A percentile compares a stretch with the other conserved stretches of the same genome.
Evolutionary conservation across 2,113 vertebrate species (phyloP).

Genomic region (Phalacrocorax carbo): DNA sequence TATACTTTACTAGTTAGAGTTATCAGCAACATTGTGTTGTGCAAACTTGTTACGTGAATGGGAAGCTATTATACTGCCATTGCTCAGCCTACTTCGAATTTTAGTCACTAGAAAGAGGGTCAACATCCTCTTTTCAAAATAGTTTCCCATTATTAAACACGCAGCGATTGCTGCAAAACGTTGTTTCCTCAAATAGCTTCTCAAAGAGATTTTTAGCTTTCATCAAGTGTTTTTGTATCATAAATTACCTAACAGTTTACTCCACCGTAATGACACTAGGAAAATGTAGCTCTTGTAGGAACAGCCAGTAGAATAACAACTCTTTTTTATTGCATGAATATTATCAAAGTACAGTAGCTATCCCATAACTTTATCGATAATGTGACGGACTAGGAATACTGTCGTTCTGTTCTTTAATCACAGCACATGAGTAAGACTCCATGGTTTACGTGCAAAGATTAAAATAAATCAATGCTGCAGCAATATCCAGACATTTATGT

Average conservation of each 20-base stretch:
- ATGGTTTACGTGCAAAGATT: background rate
- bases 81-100: slow-evolving; percentile 13
- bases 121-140: slow-evolving; percentile 46
- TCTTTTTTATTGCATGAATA: background rate
- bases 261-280: background rate
- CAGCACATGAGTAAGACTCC: background rate
- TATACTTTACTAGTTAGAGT: background rate
- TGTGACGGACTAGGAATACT: background rate
- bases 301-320: background rate
- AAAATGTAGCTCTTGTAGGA: background rate
- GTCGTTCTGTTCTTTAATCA: background rate
- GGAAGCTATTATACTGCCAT: slow-evolving; percentile 33
- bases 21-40: slow-evolving; percentile 21
- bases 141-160: background rate
- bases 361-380: background rate
- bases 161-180: background rate
- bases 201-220: background rate
- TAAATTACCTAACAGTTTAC: background rate
- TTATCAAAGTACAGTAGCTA: background rate
- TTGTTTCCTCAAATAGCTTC: slow-evolving; percentile 5
- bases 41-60: slow-evolving; percentile 52
- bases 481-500: background rate
- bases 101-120: slow-evolving; percentile 42
- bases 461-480: background rate
- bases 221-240: background rate